Conservation (phyloP, 2,113 vertebrate species). For the Hiodon tergisus region DNA sequence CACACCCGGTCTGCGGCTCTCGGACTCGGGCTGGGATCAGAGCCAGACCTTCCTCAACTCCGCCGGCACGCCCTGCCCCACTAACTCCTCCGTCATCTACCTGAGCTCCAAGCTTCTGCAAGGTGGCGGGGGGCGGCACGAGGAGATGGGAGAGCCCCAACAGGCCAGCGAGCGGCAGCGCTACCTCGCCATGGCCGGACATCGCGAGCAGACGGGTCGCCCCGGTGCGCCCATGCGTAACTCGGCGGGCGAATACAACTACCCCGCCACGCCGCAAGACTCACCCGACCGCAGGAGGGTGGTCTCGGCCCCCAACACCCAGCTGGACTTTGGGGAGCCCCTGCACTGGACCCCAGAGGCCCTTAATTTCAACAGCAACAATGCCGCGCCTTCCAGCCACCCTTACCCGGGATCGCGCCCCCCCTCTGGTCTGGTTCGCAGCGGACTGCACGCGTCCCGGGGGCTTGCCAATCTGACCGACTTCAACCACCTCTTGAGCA, state of each 20-base stretch:
- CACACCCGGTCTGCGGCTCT: constrained; percentile 55
- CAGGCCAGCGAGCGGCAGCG: constrained; percentile 61
- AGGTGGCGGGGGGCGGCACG: constrained; percentile 51
- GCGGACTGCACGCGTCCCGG: constrained; percentile 51
- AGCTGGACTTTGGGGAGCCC: constrained; percentile 65
- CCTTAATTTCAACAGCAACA: constrained; percentile 76
- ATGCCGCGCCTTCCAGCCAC: constrained; percentile 47
- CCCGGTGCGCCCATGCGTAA: constrained; percentile 53
- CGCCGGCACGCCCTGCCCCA: constrained; percentile 55
- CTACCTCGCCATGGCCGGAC: constrained; percentile 61
- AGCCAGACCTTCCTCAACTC: constrained; percentile 77
- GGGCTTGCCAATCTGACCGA: constrained; percentile 70
- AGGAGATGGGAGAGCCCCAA: constrained; percentile 60
- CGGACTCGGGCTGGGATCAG: constrained; percentile 78
- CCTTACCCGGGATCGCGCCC: constrained; percentile 60
- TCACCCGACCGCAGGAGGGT: constrained; percentile 81
- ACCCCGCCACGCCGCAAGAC: constrained; percentile 71
- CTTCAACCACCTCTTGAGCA: constrained; percentile 73
- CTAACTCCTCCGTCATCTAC: constrained; percentile 65
- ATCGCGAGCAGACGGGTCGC: constrained; percentile 47
- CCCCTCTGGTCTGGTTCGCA: constrained; percentile 36
- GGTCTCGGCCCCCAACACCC: constrained; percentile 77
- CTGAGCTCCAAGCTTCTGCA: constrained; percentile 68
- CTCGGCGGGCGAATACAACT: constrained; percentile 73
- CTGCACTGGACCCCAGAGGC: constrained; percentile 76